Evolutionary conservation across 2,113 vertebrate species (phyloP), one percentile per base, ranked within the genome.

Genomic region (Phalacrocorax pelagicus): DNA sequence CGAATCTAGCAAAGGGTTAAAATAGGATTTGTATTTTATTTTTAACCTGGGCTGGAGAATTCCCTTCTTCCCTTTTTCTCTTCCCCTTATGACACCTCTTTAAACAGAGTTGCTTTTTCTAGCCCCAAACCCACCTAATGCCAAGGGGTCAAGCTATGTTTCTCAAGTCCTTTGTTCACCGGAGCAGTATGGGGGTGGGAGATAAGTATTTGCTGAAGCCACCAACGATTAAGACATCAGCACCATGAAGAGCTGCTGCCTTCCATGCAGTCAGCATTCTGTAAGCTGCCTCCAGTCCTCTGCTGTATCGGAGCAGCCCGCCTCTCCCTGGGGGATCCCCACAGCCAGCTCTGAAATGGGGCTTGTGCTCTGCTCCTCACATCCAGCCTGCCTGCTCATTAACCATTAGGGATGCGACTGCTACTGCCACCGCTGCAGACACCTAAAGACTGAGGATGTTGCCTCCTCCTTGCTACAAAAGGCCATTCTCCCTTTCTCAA

Each of bases 141-240:
- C 59, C 87, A 91, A 82, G 34, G 40, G 73, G 66, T 75, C 87
- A 92, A 89, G 66, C 59, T 80, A 20, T 22, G n/a, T 79, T 87
- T 83, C 79, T 89, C 16, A 34, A 88, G 73, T 58, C 59, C 75
- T 96, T 97, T 94, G 54, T 92, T 94, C 90, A 69, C 40, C 1
- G 6, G 29, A 95, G 72, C 89, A 75, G 65, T n/a, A 21, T 23
- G 42, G 73, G 62, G 85, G 66, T 0, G 1, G 2, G 34, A 94
- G 81, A 81, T 73, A 96, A 91, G 78, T 55, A 59, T 66, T 72
- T 71, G 75, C n/a, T 0, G 1, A 87, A 95, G 66, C 57, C 77
- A 95, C 61, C 75, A 77, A 2, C 0, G 8, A 97, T 97, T 81
- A 92, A 95, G 93, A 93, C 73, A 87, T 83, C 87, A 87, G 85